Evolutionary conservation across 2,888 invertebrate genomes (phyloP).

Genomic region (Sthenelais limicola): DNA sequence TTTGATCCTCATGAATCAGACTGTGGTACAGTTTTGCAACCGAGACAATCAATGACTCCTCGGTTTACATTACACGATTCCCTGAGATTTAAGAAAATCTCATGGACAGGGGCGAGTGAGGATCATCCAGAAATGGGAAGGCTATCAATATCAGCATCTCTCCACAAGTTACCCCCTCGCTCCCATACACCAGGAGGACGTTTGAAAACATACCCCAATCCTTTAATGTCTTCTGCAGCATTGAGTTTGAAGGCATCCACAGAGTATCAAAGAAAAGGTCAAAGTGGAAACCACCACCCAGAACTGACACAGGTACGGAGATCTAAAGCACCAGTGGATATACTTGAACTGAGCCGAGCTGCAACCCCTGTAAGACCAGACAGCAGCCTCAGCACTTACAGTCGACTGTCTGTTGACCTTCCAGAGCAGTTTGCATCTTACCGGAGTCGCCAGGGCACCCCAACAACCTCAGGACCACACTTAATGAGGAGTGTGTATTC

Average conservation of each 20-base stretch:
- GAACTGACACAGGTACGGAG: not conserved
- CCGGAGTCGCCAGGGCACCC: not conserved
- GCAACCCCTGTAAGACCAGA: conserved; percentile 4
- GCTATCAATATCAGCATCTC: conserved; percentile 24
- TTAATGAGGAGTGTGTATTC: conserved; percentile 11
- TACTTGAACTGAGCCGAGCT: not conserved
- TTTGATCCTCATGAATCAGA: conserved; percentile 1
- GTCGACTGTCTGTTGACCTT: conserved; percentile 13
- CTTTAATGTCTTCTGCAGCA: not conserved
- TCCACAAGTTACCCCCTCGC: conserved; percentile 3
- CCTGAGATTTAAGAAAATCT: conserved; percentile 28
- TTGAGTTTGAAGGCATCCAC: not conserved
- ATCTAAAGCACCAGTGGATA: not conserved
- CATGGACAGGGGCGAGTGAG: conserved; percentile 16
- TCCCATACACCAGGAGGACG: conserved; percentile 18
- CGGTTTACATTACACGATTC: conserved; percentile 25
- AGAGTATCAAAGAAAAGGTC: not conserved
- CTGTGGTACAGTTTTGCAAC: not conserved
- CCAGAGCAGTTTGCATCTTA: not conserved
- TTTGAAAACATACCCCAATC: conserved; percentile 16
- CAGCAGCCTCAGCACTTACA: conserved; percentile 8
- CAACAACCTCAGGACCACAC: not conserved
- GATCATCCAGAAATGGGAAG: conserved; percentile 8
- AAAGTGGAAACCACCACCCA: not conserved
- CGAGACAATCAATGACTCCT: not conserved